Base-by-base conservation (phyloP, 2,888 invertebrate species). In the Spisula subtruncata region DNA sequence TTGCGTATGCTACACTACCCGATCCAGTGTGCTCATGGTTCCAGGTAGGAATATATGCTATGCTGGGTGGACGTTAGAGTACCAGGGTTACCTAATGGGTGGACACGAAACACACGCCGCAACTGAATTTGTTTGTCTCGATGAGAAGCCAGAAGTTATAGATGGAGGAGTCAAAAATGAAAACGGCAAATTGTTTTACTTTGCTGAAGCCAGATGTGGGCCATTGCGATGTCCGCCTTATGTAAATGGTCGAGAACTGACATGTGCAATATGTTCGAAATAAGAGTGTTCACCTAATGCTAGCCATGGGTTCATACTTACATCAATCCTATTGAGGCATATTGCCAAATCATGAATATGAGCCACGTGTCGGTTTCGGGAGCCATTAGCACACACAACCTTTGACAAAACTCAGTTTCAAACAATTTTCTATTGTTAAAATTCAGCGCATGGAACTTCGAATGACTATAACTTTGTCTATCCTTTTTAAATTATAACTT, bases 201-300 rank as follows among this genome's bases (percentile, higher is more conserved):
- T 85, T 71, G 32, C 20, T 12, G 85, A 85, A 18, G 79, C 51
- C 5, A n/a, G 75, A 29, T 85, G 85, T 54, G 85, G 79, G 0
- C 48, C 85, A 0, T 79, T 85, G 32, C 20, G 51, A 29, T 85
- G 85, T 51, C 85, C 85, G 0, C 85, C 85, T 25, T 85, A 85
- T 60, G 85, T 85, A 4, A 1, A 85, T 54, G 85, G 85, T 8
- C 85, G 85, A 6, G 85, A 85, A n/a, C 85, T 85, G 4, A 85
- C 85, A 48, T 85, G 83, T 71, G 35, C 83, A 41, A 41, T 83
- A 20, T 83, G 83, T 83, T 66, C 83, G 12, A 83, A 83, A 56
- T 83, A 82, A 41, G 12, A 51, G 51, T 51, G 51, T 51, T 51
- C 16, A 51, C 16, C 12, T 51, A 51, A 4, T 10, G 12, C 12